phyloP scores from a whole-genome alignment of 2,797 vertebrate genomes.

The Denticeps clupeoides region DNA sequence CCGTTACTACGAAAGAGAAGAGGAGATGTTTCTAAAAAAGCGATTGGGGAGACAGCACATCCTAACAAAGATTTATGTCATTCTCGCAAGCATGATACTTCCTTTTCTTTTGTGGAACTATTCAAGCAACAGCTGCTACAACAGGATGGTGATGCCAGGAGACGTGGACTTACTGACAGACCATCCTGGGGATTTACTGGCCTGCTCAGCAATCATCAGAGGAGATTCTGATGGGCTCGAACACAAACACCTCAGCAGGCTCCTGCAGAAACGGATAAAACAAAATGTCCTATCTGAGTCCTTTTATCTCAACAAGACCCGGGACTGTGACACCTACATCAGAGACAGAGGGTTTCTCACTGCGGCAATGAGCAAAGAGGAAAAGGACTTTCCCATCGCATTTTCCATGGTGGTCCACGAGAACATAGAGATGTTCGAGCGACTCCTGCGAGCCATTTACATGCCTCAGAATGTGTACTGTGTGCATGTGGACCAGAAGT shows the following conservation, averaged over 20 bases:
- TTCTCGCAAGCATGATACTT: slow-evolving; percentile 1
- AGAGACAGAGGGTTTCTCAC: slow-evolving; percentile 49
- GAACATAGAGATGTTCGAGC: slow-evolving; percentile 75
- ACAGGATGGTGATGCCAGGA: background rate
- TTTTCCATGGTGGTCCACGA: slow-evolving; percentile 79
- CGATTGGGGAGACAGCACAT: background rate
- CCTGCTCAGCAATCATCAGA: slow-evolving; percentile 46
- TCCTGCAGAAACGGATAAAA: slow-evolving; percentile 44
- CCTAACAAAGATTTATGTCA: background rate
- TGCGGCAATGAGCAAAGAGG: slow-evolving; percentile 56
- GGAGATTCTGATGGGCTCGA: slow-evolving; percentile 40
- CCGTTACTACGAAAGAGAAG: slow-evolving; percentile 7
- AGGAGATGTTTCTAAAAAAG: too few relatives aligned
- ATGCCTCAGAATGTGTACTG: slow-evolving; percentile 78
- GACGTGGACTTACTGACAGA: slow-evolving; percentile 12
- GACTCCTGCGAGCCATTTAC: slow-evolving; percentile 66
- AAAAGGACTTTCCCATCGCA: slow-evolving; percentile 66
- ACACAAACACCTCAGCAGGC: slow-evolving; percentile 22
- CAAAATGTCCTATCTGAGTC: slow-evolving; percentile 25
- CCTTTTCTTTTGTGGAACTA: slow-evolving; percentile 17
- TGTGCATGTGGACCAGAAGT: slow-evolving; percentile 67
- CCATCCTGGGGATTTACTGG: slow-evolving; percentile 37
- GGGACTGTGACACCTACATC: slow-evolving; percentile 56
- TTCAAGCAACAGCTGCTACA: background rate
- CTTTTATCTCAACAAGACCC: slow-evolving; percentile 56